Conservation (phyloP, 2,888 invertebrate genomes). For the Heteromurus nitidus region DNA sequence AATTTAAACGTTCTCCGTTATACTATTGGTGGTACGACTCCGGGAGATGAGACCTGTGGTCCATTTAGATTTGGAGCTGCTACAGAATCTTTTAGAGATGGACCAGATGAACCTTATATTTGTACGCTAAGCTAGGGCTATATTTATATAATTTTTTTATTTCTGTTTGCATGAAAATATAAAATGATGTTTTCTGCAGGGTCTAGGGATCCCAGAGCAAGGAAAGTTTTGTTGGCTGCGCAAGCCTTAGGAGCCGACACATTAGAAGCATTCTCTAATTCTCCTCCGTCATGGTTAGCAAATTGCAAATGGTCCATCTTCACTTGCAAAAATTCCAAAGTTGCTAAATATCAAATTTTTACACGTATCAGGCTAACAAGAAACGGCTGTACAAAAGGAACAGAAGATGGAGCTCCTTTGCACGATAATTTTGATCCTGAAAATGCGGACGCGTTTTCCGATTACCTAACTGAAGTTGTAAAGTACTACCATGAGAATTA, state of each 20-base stretch:
- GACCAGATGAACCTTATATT: slow-evolving; percentile 55
- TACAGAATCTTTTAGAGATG: slow-evolving; percentile 67
- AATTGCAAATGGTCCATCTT: neutral
- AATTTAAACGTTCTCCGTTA: slow-evolving; percentile 66
- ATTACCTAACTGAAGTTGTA: slow-evolving; percentile 70
- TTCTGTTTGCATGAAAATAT: slow-evolving; percentile 2
- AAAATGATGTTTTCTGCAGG: slow-evolving; percentile 43
- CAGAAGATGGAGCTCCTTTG: slow-evolving; percentile 54
- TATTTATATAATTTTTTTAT: neutral
- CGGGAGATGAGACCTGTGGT: slow-evolving; percentile 63
- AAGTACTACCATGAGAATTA: slow-evolving; percentile 64
- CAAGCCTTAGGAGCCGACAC: slow-evolving; percentile 69
- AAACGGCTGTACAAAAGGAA: slow-evolving; percentile 72
- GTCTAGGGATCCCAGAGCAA: slow-evolving; percentile 68
- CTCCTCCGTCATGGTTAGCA: slow-evolving; percentile 70
- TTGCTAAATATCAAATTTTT: neutral
- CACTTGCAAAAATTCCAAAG: neutral
- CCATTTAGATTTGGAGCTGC: slow-evolving; percentile 59
- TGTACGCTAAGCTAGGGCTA: slow-evolving; percentile 42
- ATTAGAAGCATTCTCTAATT: slow-evolving; percentile 73
- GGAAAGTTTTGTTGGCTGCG: slow-evolving; percentile 65
- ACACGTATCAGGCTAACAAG: slow-evolving; percentile 67
- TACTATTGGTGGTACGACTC: slow-evolving; percentile 68
- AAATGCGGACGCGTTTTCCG: slow-evolving; percentile 67
- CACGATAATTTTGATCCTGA: slow-evolving; percentile 69